Evolutionary conservation across 2,113 vertebrate species (phyloP).

Genomic region (Ciconia maguari): DNA sequence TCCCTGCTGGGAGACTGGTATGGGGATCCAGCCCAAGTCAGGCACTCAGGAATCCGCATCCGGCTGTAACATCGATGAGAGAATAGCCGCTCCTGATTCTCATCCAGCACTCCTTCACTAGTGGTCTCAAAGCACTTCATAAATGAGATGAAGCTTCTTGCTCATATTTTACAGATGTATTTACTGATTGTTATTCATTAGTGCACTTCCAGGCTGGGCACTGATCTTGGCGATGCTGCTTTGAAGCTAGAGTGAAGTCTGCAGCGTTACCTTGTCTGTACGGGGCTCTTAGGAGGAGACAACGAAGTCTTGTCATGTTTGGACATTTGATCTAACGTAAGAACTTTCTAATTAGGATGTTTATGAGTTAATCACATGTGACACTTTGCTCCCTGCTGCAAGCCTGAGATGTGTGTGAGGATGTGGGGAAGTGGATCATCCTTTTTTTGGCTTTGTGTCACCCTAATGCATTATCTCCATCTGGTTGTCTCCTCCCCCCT

Average conservation of each 20-base stretch:
- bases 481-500: constrained; percentile 67
- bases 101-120: neutral
- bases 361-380: constrained; percentile 7
- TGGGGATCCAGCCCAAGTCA: neutral
- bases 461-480: constrained; percentile 68
- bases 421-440: constrained; percentile 60
- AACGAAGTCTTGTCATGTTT: neutral
- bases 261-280: fast-evolving
- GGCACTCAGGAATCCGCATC: fast-evolving
- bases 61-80: fast-evolving
- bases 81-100: neutral
- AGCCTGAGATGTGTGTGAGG: neutral
- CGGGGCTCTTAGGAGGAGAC: neutral
- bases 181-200: neutral
- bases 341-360: constrained; percentile 26
- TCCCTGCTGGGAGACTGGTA: neutral
- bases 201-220: neutral
- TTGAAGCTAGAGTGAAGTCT: neutral
- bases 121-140: neutral
- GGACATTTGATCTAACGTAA: neutral
- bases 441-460: constrained; percentile 65
- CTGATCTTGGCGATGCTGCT: neutral
- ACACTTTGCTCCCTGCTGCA: neutral
- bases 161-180: fast-evolving
- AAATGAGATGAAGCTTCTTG: neutral